A percentile compares a stretch with the other conserved stretches of the same genome.
These are phyloP conservation scores for Pampus argenteus DNA, from an alignment of 2,797 vertebrate genomes.

Conservation along the genomic window DNA sequence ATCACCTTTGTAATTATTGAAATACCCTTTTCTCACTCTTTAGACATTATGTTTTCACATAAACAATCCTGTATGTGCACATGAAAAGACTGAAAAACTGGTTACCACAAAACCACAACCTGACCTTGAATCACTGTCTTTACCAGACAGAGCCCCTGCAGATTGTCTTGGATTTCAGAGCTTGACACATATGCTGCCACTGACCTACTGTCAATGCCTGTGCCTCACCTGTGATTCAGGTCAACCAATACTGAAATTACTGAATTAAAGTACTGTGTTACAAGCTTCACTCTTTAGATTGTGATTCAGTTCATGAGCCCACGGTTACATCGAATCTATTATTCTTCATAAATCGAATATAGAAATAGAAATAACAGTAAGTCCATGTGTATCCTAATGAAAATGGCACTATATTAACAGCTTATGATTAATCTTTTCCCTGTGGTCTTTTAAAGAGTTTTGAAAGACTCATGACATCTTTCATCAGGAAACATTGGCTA, in stretches of 20 bases:
- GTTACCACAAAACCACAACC: too few relatives aligned
- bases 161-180: slow-evolving; percentile 27
- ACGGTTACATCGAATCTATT: not conserved
- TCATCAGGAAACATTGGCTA: not conserved
- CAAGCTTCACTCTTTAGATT: not conserved
- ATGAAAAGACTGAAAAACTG: too few relatives aligned
- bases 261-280: not conserved
- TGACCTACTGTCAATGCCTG: slow-evolving; percentile 33
- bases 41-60: too few relatives aligned
- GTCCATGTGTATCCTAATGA: not conserved
- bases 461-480: not conserved
- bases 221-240: slow-evolving; percentile 31
- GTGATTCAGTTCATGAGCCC: too few relatives aligned
- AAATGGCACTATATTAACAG: not conserved
- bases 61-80: too few relatives aligned
- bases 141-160: slow-evolving; percentile 6
- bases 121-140: not conserved
- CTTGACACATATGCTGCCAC: slow-evolving; percentile 6
- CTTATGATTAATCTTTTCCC: not conserved
- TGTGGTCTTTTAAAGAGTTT: slow-evolving; percentile 5
- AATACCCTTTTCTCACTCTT: not conserved
- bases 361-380: not conserved
- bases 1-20: not conserved
- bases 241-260: slow-evolving; percentile 14
- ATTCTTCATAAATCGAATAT: not conserved